Percentiles rank a stretch among this genome's conserved stretches.
These are phyloP conservation scores for Gallinago stenura DNA, from an alignment of 2,797 vertebrate genomes.

Conservation along the genomic window DNA sequence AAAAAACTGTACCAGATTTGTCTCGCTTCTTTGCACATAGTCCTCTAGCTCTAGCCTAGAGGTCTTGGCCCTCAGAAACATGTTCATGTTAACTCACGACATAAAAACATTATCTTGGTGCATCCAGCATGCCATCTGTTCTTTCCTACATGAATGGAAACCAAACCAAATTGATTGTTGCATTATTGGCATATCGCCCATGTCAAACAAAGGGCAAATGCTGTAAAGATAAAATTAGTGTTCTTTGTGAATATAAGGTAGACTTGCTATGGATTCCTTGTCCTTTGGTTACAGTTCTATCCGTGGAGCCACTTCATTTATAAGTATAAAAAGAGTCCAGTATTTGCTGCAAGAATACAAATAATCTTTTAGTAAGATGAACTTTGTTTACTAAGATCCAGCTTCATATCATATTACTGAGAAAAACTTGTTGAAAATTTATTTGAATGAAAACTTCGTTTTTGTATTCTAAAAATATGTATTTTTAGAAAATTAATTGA, in stretches of 20 bases:
- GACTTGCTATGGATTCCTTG: not conserved
- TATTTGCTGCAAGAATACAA: not conserved
- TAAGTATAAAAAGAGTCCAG: not conserved
- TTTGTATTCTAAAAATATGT: not conserved
- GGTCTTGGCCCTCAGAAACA: not conserved
- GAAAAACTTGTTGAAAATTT: not conserved
- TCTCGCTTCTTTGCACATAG: rapidly evolving
- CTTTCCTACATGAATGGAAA: not conserved
- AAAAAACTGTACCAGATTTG: not conserved
- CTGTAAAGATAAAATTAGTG: rapidly evolving
- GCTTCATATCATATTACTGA: not conserved
- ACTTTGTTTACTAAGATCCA: not conserved
- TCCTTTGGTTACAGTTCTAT: not conserved
- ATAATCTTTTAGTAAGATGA: not conserved
- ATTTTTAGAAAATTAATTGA: not conserved
- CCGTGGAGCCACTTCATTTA: not conserved
- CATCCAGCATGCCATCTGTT: not conserved
- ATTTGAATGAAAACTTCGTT: not conserved
- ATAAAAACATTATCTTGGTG: not conserved
- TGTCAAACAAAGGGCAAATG: not conserved
- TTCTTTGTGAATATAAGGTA: not conserved
- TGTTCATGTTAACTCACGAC: not conserved
- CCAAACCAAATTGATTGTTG: not conserved
- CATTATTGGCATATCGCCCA: not conserved
- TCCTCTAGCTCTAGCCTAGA: not conserved